phyloP scores from a whole-genome alignment of 2,113 vertebrate genomes.

The Dermatemys mawii region DNA sequence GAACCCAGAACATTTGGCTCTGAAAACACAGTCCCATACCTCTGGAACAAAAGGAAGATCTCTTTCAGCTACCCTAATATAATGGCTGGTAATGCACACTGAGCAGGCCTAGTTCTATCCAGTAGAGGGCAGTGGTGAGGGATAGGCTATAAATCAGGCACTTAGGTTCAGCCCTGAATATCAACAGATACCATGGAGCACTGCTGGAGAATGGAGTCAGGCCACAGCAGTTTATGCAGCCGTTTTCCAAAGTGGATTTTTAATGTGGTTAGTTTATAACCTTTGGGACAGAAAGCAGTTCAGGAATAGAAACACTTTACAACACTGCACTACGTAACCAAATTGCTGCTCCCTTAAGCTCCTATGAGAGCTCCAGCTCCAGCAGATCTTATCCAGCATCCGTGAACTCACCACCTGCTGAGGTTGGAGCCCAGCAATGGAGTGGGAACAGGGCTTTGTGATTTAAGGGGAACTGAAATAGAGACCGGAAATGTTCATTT shows the following conservation, averaged over 20 bases:
- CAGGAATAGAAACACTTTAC: not conserved
- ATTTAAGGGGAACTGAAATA: not conserved
- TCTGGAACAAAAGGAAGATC: not conserved
- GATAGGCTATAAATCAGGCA: not conserved
- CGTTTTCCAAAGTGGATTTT: not conserved
- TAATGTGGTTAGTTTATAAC: not conserved
- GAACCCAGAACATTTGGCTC: not conserved
- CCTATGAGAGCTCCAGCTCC: not conserved
- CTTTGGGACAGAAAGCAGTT: not conserved
- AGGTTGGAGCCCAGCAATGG: not conserved
- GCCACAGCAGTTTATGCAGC: not conserved
- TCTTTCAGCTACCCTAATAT: not conserved
- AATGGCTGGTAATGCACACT: not conserved
- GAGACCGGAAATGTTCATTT: not conserved
- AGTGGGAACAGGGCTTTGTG: not conserved
- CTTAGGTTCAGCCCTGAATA: not conserved
- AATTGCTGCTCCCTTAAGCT: not conserved
- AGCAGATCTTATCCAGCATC: not conserved
- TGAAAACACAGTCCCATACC: not conserved
- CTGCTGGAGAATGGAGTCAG: not conserved
- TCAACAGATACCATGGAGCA: not conserved
- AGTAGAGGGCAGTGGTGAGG: not conserved
- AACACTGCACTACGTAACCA: not conserved
- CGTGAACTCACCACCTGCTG: not conserved
- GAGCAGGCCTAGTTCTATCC: not conserved